Evolutionary conservation across 1,140 invertebrate species (phyloP), one percentile per base, ranked within the genome.

Genomic region (Brachionus rotundiformis): DNA sequence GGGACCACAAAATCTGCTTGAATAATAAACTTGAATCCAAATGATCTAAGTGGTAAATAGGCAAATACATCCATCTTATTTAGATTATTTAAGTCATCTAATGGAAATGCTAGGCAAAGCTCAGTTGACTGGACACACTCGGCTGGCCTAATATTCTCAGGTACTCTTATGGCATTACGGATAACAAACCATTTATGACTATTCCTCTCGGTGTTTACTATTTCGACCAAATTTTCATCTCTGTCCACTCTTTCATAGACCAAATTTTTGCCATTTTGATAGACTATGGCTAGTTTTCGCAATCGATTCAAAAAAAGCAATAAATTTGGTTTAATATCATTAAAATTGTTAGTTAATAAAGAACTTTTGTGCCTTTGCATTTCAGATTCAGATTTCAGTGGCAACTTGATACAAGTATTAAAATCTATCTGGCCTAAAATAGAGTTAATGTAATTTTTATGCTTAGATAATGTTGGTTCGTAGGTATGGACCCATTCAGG

Each of bases 321-420:
- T 49, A 87, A 82, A 8, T 86, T 85, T 11, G 87, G 87, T 36
- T 86, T 85, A 33, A 87, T 85, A 82, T 87, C 86, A 82, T 86
- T 84, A 80, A 87, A 87, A 23, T 86, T 83, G 7, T 85, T 84
- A 0, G 86, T 84, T 29, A 87, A 83, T 1, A n/a, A 19, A 0
- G 63, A 54, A 7, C 59, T 65, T 31, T 82, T 83, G 83, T 59
- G 85, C 83, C 10, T 73, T 68, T 68, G 63, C 47, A 33, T 59
- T 33, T 83, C 83, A 82, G 84, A 86, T 27, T 85, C 84, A 7
- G 84, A 81, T 68, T 87, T 87, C 47, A 87, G 79, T 3, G 84
- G 86, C 7, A 87, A 75, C 5, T 84, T 54, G 47, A 87, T 87
- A 16, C 84, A 83, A 19, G 87, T 87, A 54, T 83, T 85, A 85